A percentile compares a stretch with the other conserved stretches of the same genome.
These are phyloP conservation scores for Catocala nupta DNA, from an alignment of 2,888 invertebrate genomes.

Conservation along the genomic window DNA sequence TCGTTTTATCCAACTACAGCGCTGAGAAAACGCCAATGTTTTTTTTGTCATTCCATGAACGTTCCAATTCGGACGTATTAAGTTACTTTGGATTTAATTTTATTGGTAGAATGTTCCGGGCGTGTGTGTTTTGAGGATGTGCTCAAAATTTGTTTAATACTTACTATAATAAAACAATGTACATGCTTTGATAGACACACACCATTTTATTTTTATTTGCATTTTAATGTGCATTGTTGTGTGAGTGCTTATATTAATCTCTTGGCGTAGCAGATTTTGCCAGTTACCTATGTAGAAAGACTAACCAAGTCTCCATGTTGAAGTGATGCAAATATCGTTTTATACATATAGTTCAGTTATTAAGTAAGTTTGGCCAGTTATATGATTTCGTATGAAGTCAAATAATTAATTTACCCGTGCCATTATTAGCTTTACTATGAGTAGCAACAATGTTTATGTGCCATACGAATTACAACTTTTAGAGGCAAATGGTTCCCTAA, in stretches of 20 bases:
- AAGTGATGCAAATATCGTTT: too few species aligned
- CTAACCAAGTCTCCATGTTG: too few species aligned
- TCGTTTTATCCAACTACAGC: conserved; percentile 28
- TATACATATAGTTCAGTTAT: conserved; percentile 46
- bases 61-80: conserved; percentile 22
- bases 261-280: too few species aligned
- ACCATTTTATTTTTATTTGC: too few species aligned
- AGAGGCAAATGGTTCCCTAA: conserved; percentile 51
- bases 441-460: conserved; percentile 50
- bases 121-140: not conserved
- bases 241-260: too few species aligned
- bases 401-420: conserved; percentile 55
- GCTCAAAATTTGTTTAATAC: too few species aligned
- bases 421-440: conserved; percentile 52
- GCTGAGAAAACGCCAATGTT: conserved; percentile 34
- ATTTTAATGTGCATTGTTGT: too few species aligned
- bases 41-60: conserved; percentile 30
- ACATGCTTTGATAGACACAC: too few species aligned
- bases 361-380: conserved; percentile 50
- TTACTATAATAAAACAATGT: too few species aligned
- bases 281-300: conserved; percentile 27
- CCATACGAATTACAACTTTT: conserved; percentile 50
- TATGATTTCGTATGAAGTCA: conserved; percentile 53
- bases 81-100: conserved; percentile 5
- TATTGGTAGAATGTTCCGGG: not conserved